Evolutionary conservation across 2,888 invertebrate species (phyloP).

Genomic region (Dasysyrphus albostriatus): DNA sequence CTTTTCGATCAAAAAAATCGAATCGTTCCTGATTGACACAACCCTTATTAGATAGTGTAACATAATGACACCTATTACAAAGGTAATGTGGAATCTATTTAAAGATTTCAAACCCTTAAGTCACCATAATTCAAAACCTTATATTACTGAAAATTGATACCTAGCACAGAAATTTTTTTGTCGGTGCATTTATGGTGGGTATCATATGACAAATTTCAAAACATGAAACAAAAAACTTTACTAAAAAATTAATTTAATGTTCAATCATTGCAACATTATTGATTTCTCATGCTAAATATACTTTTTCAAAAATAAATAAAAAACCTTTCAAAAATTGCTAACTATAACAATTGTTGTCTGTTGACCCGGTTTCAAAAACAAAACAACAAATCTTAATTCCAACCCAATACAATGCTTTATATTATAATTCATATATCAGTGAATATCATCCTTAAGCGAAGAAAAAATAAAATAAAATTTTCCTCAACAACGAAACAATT

Average conservation of each 20-base stretch:
- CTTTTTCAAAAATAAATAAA: neutral
- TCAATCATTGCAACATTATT: constrained; percentile 63
- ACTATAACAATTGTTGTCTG: constrained; percentile 52
- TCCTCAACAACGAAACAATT: constrained; percentile 56
- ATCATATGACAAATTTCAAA: neutral
- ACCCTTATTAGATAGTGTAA: too few relatives aligned
- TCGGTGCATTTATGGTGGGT: too few relatives aligned
- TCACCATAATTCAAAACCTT: too few relatives aligned
- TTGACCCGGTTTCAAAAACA: constrained; percentile 56
- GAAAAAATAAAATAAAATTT: constrained; percentile 42
- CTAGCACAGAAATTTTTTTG: too few relatives aligned
- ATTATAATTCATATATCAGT: constrained; percentile 17
- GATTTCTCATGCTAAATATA: constrained; percentile 41
- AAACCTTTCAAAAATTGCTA: constrained; percentile 3
- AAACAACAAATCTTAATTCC: neutral
- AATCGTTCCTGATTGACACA: too few relatives aligned
- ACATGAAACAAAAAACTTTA: neutral
- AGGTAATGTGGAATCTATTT: too few relatives aligned
- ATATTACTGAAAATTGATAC: too few relatives aligned
- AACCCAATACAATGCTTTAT: neutral
- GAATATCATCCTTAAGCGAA: constrained; percentile 21
- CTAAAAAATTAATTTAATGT: constrained; percentile 35
- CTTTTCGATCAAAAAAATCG: too few relatives aligned
- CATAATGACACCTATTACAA: too few relatives aligned
- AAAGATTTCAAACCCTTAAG: too few relatives aligned